Conservation (phyloP, 2,797 vertebrate species). For the Chrosomus eos region DNA sequence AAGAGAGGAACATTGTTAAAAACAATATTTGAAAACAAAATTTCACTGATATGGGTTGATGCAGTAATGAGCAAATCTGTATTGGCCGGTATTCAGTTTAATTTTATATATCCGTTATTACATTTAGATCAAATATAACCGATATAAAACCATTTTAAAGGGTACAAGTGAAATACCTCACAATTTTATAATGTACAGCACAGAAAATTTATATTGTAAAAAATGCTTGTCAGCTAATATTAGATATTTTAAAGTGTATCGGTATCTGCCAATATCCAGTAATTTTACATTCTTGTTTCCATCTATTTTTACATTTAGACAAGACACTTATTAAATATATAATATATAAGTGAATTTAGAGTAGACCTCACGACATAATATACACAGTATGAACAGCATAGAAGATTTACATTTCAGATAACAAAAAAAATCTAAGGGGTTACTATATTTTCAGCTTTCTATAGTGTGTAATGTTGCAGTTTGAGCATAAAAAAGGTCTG, state of each 20-base stretch:
- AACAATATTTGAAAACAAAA: background rate
- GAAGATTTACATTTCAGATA: background rate
- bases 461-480: background rate
- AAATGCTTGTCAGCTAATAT: background rate
- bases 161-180: background rate
- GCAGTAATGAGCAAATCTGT: background rate
- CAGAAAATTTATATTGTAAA: background rate
- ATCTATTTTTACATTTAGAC: background rate
- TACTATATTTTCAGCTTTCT: background rate
- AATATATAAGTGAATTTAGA: background rate
- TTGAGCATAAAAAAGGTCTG: background rate
- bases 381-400: background rate
- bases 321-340: background rate
- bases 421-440: too few species aligned
- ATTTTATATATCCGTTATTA: background rate
- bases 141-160: background rate
- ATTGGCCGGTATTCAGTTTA: background rate
- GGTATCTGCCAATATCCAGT: background rate
- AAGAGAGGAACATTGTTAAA: background rate
- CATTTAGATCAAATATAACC: background rate
- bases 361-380: too few species aligned
- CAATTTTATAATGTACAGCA: background rate
- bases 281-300: background rate
- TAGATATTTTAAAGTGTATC: background rate
- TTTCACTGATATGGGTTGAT: conserved; percentile 65